Base-by-base conservation (phyloP, 2,797 vertebrate species). In the Trachurus trachurus region DNA sequence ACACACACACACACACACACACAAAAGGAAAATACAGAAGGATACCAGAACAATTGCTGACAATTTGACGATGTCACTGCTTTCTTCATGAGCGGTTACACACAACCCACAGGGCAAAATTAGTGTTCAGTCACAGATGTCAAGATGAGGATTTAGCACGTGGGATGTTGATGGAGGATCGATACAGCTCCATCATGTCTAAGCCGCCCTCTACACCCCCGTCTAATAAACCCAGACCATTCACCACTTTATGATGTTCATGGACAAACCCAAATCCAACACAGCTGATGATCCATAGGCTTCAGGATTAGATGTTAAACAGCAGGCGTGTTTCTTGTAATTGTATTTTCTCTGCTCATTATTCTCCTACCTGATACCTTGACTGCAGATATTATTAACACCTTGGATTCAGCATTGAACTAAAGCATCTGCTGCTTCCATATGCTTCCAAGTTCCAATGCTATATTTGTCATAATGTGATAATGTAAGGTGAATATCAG, bases 101-200 rank as follows among this genome's bases (percentile, higher is more conserved):
- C 15, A 78, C 29, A 62, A 26, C 40, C 76, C 68, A 72, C 72
- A 77, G 71, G 64, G 68, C 77, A 77, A 69, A 47, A 7, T 34
- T 72, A 78, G 72, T 54, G 61, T 77, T 89, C 83, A 80, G 67
- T 92, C 87, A 81, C 64, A 66, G 78, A 12, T 87, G 82, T 87
- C 90, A 83, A 71, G 57, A 76, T 60, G 74, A 79, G 71, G 85
- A 83, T 88, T 94, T 84, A 84, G 63, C 75, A 62, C 74, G 63
- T 52, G 65, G 66, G 61, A 37, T 67, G 80, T 59, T 84, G 68
- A 80, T 70, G 39, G 67, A 67, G 42, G 80, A 93, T 92, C 89
- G 87, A 91, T 91, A 80, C 47, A 56, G 26, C 71, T 84, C 85
- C 45, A 74, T 85, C 83, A 70, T 29, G 57, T 66, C 84, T 80